Conservation (phyloP, 2,797 vertebrate species). For the Epinephelus coioides region DNA sequence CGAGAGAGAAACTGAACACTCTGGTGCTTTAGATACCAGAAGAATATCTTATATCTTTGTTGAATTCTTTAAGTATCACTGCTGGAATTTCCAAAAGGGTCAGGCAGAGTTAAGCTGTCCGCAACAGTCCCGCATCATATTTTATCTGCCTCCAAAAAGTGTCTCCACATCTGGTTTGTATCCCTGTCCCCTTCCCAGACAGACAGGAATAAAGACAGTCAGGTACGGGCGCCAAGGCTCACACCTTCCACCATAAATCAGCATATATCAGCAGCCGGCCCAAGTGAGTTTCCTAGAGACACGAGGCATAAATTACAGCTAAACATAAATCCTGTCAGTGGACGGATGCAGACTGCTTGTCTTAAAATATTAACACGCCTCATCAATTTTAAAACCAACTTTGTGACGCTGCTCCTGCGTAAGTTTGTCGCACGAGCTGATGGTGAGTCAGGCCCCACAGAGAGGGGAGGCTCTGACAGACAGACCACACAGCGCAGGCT, state of each 20-base stretch:
- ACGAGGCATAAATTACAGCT: constrained; percentile 69
- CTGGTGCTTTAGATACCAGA: constrained; percentile 28
- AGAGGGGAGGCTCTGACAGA: constrained; percentile 48
- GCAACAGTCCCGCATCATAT: constrained; percentile 45
- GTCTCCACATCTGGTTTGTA: constrained; percentile 71
- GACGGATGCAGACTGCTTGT: constrained; percentile 65
- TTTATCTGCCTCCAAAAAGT: constrained; percentile 50
- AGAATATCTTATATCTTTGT: constrained; percentile 24
- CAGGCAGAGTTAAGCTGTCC: constrained; percentile 43
- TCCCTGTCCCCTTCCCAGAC: constrained; percentile 60
- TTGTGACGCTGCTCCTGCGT: constrained; percentile 74
- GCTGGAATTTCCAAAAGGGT: constrained; percentile 50
- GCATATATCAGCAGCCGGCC: constrained; percentile 61
- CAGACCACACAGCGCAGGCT: constrained; percentile 55
- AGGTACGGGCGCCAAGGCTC: constrained; percentile 55
- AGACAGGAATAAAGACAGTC: constrained; percentile 44
- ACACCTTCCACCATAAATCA: constrained; percentile 69
- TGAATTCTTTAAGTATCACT: constrained; percentile 44
- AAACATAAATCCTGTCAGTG: constrained; percentile 75
- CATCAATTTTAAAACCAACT: constrained; percentile 77
- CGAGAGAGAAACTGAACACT: constrained; percentile 28
- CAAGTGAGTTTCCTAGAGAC: constrained; percentile 61
- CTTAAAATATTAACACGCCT: constrained; percentile 81
- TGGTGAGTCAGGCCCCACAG: constrained; percentile 67
- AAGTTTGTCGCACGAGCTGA: constrained; percentile 72